Evolutionary conservation across 2,888 invertebrate species (phyloP).

Genomic region (Nemapogon koenigi): DNA sequence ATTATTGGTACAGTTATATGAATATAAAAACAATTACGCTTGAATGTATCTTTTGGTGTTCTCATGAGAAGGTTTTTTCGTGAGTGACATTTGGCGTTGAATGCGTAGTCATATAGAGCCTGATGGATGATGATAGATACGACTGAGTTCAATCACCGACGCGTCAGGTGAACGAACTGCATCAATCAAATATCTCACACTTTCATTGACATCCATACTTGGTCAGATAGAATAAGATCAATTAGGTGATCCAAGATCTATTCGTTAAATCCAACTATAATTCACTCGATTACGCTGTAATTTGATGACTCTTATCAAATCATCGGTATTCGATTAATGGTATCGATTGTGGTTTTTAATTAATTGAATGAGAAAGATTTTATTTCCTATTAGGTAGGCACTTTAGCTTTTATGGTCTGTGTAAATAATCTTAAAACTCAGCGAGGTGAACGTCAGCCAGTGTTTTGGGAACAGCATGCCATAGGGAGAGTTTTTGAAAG

Average conservation of each 20-base stretch:
- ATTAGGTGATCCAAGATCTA: conserved; percentile 7
- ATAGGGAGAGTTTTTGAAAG: too few relatives aligned
- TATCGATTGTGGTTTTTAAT: conserved; percentile 6
- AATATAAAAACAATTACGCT: too few relatives aligned
- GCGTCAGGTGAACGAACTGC: conserved; percentile 8
- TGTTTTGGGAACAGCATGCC: too few relatives aligned
- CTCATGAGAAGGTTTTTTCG: conserved; percentile 6
- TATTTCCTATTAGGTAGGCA: too few relatives aligned
- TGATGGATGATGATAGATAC: conserved; percentile 9
- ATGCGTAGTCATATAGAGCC: conserved; percentile 6
- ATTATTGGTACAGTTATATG: too few relatives aligned
- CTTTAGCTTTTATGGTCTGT: too few relatives aligned
- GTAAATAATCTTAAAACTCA: too few relatives aligned
- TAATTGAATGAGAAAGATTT: too few relatives aligned
- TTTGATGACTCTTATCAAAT: conserved; percentile 1
- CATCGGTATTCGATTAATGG: conserved; percentile 7
- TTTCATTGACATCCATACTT: conserved; percentile 9
- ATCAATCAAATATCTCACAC: conserved; percentile 10
- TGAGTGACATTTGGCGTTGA: conserved; percentile 7
- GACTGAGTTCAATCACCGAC: conserved; percentile 4
- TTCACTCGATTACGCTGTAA: neutral
- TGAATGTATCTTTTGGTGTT: too few relatives aligned
- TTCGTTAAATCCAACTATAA: conserved; percentile 3
- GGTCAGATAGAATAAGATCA: conserved; percentile 8
- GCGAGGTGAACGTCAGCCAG: too few relatives aligned